Evolutionary conservation across 2,888 invertebrate species (phyloP).

Genomic region (Myopa testacea): DNA sequence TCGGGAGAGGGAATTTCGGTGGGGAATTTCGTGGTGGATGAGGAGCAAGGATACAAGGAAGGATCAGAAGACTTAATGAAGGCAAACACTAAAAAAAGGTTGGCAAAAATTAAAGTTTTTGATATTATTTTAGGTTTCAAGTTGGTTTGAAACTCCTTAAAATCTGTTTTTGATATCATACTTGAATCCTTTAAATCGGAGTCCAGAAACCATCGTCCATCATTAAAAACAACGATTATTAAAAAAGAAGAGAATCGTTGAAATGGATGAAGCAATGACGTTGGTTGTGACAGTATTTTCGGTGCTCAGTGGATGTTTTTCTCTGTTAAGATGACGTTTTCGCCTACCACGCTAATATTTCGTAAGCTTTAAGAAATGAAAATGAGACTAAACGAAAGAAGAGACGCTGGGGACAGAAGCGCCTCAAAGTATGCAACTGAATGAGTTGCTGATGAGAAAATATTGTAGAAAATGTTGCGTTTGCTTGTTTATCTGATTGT

Average conservation of each 20-base stretch:
- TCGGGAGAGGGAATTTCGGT: too few relatives aligned
- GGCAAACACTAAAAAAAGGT: too few relatives aligned
- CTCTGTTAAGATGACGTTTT: slow-evolving; percentile 36
- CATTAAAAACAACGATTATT: too few relatives aligned
- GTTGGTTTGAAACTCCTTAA: slow-evolving; percentile 33
- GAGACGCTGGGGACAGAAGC: not conserved
- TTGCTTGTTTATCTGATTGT: too few relatives aligned
- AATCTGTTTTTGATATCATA: too few relatives aligned
- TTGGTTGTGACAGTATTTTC: slow-evolving; percentile 57
- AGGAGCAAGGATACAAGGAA: too few relatives aligned
- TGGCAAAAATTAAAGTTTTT: too few relatives aligned
- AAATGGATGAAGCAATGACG: not conserved
- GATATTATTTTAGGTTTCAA: slow-evolving; percentile 60
- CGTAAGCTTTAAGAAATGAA: not conserved
- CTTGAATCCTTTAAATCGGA: too few relatives aligned
- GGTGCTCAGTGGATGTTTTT: slow-evolving; percentile 56
- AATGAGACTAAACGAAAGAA: slow-evolving; percentile 5
- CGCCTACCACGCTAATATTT: not conserved
- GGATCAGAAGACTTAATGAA: too few relatives aligned
- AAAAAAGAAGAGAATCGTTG: not conserved
- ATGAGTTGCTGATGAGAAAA: slow-evolving; percentile 1
- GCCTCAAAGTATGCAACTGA: slow-evolving; percentile 28
- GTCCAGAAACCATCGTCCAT: too few relatives aligned
- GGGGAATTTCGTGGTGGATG: too few relatives aligned
- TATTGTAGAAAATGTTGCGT: too few relatives aligned